Base-by-base conservation (phyloP, 2,113 vertebrate species). In the Oxyura jamaicensis region DNA sequence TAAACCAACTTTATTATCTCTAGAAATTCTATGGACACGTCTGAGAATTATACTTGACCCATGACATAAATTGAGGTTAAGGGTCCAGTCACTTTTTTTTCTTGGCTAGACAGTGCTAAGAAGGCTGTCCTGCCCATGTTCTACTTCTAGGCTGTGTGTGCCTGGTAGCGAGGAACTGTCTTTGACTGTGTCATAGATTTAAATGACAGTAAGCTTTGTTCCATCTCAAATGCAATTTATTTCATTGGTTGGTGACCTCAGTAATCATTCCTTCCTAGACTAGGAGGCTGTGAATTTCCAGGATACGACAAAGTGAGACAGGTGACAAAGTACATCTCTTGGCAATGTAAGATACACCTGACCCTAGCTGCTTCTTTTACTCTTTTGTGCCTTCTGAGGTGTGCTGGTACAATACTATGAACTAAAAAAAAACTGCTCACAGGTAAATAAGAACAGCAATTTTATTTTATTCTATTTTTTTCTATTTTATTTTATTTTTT, bases 41-140 rank as follows among this genome's bases (percentile, higher is more conserved):
- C 14, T 55, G 13, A 75, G 19, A 55, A 28, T 21, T 44, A 4
- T 13, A 15, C 46, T 81, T 87, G 22, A 72, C 22, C 22, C 2
- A 3, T 50, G 33, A 52, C 8, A 20, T 35, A 36, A 68, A 6
- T 6, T 0, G 0, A 75, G 16, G 22, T 74, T 75, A 62, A 75
- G 41, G 8, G 16, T 33, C 10, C 10, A 42, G 4, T 58, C 63
- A 33, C 20, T 48, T 39, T 74, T 88, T 86, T 36, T 25, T 66
- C 83, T 78, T 48, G 23, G 2, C 21, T 63, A 26, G 19, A 18
- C 17, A 65, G 16, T 4, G 11, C 26, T 83, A 42, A 77, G 81
- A 67, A 67, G 16, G 4, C 46, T 75, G 8, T 78, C n/a, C 62
- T 63, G 21, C 20, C 39, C 19, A 9, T 13, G 5, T 4, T 6